Conservation (phyloP, 2,888 invertebrate species). For the Girardia tigrina region DNA sequence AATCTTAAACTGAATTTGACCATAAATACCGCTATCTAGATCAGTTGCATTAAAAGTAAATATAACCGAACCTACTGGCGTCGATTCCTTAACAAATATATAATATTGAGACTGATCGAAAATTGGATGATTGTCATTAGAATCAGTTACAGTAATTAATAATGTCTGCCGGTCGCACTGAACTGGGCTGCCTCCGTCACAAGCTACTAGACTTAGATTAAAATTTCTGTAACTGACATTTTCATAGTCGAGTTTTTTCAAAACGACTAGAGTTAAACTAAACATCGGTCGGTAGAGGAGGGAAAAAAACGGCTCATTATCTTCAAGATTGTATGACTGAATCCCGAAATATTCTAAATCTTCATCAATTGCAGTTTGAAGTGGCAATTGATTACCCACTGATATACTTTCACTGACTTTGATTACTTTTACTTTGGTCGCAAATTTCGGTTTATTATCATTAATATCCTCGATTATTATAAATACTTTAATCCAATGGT, state of each 20-base stretch:
- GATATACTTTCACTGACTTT: not conserved
- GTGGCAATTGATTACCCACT: not conserved
- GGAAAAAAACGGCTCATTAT: not conserved
- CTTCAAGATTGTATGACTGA: not conserved
- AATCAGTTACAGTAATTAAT: not conserved
- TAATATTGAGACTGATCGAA: not conserved
- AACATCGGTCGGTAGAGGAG: not conserved
- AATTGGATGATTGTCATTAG: not conserved
- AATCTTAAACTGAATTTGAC: not conserved
- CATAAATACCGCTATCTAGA: not conserved
- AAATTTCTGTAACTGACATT: not conserved
- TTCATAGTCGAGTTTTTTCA: not conserved
- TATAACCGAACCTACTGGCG: not conserved
- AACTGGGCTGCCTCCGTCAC: not conserved
- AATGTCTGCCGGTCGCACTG: not conserved
- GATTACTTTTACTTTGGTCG: not conserved
- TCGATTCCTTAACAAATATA: not conserved
- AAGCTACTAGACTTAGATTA: not conserved
- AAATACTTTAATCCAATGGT: not conserved
- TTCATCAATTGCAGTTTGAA: not conserved
- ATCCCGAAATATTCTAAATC: not conserved
- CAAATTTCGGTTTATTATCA: not conserved
- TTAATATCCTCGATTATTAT: not conserved
- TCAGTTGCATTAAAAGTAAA: not conserved
- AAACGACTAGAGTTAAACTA: not conserved